Base-by-base conservation (phyloP, 2,113 vertebrate species). In the Pelecanoides urinatrix region DNA sequence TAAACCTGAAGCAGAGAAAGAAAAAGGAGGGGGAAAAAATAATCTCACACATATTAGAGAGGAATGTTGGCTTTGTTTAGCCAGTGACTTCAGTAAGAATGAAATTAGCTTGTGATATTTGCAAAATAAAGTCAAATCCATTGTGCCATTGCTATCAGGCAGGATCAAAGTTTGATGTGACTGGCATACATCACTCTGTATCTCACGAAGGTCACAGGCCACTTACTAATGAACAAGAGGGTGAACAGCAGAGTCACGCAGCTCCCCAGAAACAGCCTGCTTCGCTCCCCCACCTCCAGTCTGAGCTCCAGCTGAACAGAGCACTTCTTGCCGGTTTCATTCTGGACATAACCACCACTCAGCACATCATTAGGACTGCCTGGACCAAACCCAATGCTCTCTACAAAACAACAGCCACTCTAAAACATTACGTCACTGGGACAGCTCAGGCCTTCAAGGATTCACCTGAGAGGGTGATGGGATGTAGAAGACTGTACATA, bases 11-110 rank as follows among this genome's bases (percentile, higher is more conserved):
- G 30, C 49, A 87, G 23, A 91, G 61, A 73, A 90, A 93, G 45
- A 63, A 88, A 88, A 73, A 72, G 55, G 36, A 30, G 4, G 11
- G 21, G 10, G 8, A 4, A 3, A 13, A 76, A 52, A 34, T 49
- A 89, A 63, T 77, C 70, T 97, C 42, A 42, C 23, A 11, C 7
- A 23, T 52, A 62, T 50, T 68, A 36, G 82, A 81, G 53, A 84
- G 61, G 44, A 90, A 93, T 45, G 66, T 53, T 93, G 90, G 62
- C 66, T 93, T 96, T 91, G 74, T 90, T 95, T 94, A 91, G 85
- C 81, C 81, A 80, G n/a, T 86, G 87, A 92, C 71, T 90, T 86
- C 67, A 74, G 55, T 50, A 65, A 94, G 53, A 94, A 91, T 62
- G 21, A 93, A 96, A 92, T 84, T 89, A 95, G 59, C 67, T 94